Conservation (phyloP, 2,797 vertebrate species). For the Nothura maculosa region DNA sequence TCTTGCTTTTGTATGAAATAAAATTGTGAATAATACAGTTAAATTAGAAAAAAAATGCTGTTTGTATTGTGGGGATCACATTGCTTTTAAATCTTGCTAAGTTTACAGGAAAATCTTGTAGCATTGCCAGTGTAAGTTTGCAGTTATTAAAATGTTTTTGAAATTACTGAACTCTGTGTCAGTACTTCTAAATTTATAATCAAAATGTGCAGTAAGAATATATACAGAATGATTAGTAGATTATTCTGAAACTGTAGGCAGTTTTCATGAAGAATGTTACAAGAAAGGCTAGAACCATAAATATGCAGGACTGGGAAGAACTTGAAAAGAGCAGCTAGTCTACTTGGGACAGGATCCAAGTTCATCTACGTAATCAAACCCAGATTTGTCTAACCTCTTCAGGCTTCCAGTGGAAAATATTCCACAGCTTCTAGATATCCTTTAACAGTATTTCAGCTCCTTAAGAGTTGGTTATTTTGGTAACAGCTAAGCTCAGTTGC, state of each 20-base stretch:
- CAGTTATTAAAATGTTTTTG: background rate
- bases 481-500: accelerated
- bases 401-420: background rate
- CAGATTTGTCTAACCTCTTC: background rate
- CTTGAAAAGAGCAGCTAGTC: background rate
- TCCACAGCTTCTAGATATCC: background rate
- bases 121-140: background rate
- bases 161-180: background rate
- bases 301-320: background rate
- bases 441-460: background rate
- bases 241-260: background rate
- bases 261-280: background rate
- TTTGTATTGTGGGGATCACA: background rate
- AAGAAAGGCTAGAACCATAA: background rate
- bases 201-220: background rate
- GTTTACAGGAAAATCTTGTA: background rate
- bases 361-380: background rate
- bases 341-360: background rate
- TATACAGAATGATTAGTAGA: background rate
- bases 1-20: background rate
- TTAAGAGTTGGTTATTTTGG: accelerated
- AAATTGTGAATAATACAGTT: background rate
- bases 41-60: background rate
- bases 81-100: background rate
- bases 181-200: background rate